Evolutionary conservation across 2,888 invertebrate species (phyloP).

Genomic region (Megamerina dolium): DNA sequence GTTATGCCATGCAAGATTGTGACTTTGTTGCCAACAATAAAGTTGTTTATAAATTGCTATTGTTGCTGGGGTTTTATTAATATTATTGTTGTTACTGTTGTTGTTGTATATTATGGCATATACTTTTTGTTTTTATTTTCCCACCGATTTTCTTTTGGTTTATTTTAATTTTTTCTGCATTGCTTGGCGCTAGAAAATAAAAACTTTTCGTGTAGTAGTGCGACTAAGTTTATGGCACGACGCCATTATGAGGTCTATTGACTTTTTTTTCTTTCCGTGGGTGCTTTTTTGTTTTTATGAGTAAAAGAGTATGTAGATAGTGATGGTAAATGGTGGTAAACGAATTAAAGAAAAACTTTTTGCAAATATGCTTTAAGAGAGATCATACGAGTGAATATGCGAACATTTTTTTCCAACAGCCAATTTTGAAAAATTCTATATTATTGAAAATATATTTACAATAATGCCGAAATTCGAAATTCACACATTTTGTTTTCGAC

Average conservation of each 20-base stretch:
- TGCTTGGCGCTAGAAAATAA: constrained; percentile 17
- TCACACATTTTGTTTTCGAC: no score
- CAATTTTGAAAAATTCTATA: no score
- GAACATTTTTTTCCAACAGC: no score
- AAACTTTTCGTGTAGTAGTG: constrained; percentile 20
- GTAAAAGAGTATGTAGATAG: no score
- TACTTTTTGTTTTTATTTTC: constrained; percentile 1
- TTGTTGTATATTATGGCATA: constrained; percentile 4
- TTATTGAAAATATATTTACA: no score
- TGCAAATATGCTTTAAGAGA: no score
- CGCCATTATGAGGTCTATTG: constrained; percentile 12
- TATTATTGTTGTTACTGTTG: no score
- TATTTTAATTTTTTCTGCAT: constrained; percentile 18
- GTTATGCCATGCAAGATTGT: neutral
- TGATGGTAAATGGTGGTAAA: no score
- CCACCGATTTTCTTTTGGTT: constrained; percentile 2
- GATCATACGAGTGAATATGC: no score
- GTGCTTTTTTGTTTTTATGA: constrained; percentile 4
- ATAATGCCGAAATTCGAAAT: no score
- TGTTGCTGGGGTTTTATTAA: constrained; percentile 5
- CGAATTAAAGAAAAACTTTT: neutral
- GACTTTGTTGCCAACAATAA: constrained; percentile 14
- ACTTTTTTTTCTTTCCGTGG: constrained; percentile 7
- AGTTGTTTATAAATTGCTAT: constrained; percentile 17
- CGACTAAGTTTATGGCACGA: constrained; percentile 20